These are phyloP conservation scores for Florisuga fusca DNA, from an alignment of 2,797 vertebrate species.

Conservation along the genomic window DNA sequence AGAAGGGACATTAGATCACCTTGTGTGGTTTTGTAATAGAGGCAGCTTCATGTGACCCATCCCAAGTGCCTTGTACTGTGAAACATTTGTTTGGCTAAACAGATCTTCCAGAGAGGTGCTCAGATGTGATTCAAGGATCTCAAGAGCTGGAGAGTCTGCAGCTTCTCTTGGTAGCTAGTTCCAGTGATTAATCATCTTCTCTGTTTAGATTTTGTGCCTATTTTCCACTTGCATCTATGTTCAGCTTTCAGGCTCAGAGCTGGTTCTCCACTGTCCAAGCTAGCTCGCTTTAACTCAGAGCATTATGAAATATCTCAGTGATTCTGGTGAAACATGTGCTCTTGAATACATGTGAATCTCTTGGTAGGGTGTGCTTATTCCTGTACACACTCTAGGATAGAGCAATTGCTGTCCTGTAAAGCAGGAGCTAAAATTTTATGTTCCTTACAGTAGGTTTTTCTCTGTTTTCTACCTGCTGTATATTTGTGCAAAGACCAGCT, in stretches of 20 bases:
- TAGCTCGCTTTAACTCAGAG: background rate
- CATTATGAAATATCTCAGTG: background rate
- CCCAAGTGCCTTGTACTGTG: background rate
- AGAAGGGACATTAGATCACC: background rate
- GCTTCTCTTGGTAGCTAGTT: background rate
- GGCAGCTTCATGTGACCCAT: background rate
- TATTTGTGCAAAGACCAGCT: background rate
- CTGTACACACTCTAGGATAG: background rate
- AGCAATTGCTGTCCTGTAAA: background rate
- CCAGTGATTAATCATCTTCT: background rate
- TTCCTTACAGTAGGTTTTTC: background rate
- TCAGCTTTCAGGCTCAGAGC: background rate
- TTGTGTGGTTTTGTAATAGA: accelerated
- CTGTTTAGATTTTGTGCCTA: background rate
- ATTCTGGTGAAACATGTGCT: background rate
- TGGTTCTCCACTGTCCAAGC: background rate
- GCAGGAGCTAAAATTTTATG: background rate
- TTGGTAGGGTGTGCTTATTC: background rate
- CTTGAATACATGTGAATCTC: background rate
- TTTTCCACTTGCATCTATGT: background rate
- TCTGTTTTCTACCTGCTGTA: background rate
- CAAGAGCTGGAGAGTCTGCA: background rate
- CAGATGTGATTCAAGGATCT: background rate
- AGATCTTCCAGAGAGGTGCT: background rate
- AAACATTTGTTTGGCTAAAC: conserved; percentile 16